These are phyloP conservation scores for Bolinopsis microptera DNA, from an alignment of 37 sponge, comb jelly and placozoan genomes.

Conservation along the genomic window DNA sequence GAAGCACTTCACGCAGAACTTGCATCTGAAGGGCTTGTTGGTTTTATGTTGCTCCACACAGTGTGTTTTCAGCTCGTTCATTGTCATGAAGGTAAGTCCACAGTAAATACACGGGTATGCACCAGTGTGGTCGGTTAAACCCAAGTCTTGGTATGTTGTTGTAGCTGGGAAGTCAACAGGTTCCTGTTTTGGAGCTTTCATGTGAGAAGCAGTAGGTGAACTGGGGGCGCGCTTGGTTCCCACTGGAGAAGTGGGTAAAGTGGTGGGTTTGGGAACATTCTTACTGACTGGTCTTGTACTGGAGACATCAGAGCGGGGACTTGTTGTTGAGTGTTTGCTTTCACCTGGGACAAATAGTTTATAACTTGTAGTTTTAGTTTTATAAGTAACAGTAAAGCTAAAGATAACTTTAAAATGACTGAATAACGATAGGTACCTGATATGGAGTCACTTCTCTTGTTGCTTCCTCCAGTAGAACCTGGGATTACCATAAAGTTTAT, in stretches of 20 bases:
- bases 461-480: not conserved
- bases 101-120: slow-evolving; percentile 8
- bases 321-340: not conserved
- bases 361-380: no score
- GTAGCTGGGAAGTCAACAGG: not conserved
- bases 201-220: not conserved
- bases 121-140: not conserved
- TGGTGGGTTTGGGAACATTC: not conserved
- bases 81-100: not conserved
- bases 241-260: not conserved
- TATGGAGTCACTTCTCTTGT: not conserved
- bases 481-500: no score
- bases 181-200: not conserved
- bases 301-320: not conserved
- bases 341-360: not conserved
- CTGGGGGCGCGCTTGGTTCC: not conserved
- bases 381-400: no score
- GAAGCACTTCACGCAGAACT: not conserved
- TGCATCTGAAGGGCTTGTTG: slow-evolving; percentile 16
- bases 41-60: not conserved
- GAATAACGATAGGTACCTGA: no score
- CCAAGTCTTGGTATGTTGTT: slow-evolving; percentile 28
- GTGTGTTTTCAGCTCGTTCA: not conserved
- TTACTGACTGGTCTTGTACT: not conserved
- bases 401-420: no score